Conservation (phyloP, 1,140 invertebrate genomes). For the Coenobita brevimanus region DNA sequence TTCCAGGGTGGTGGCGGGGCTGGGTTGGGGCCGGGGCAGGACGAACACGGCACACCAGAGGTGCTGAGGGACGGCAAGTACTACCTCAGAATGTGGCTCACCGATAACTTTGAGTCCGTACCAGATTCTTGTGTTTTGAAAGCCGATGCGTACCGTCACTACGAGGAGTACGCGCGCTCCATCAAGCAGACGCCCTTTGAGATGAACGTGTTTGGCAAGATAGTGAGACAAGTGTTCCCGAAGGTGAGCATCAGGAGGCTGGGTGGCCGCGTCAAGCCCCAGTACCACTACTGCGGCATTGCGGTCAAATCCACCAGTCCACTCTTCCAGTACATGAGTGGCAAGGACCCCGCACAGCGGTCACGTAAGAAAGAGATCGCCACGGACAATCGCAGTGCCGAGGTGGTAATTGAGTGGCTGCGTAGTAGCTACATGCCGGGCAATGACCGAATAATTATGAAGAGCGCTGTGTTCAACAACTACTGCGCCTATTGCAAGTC, state of each 20-base stretch:
- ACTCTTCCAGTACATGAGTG: slow-evolving; percentile 60
- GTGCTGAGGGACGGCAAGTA: slow-evolving; percentile 68
- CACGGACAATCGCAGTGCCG: slow-evolving; percentile 66
- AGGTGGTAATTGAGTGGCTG: slow-evolving; percentile 68
- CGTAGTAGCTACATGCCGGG: slow-evolving; percentile 51
- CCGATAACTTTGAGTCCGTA: slow-evolving; percentile 67
- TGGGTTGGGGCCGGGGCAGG: slow-evolving; percentile 28
- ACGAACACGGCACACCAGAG: slow-evolving; percentile 61
- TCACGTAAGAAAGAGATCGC: slow-evolving; percentile 69
- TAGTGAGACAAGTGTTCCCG: slow-evolving; percentile 68
- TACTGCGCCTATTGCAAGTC: slow-evolving; percentile 61
- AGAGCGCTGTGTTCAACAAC: slow-evolving; percentile 64
- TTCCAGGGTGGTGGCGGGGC: not conserved
- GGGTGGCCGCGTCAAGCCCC: slow-evolving; percentile 66
- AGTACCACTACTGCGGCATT: slow-evolving; percentile 69
- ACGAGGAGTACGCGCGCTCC: slow-evolving; percentile 59
- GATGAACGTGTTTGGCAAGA: slow-evolving; percentile 69
- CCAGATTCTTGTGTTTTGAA: slow-evolving; percentile 68
- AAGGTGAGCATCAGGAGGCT: slow-evolving; percentile 66
- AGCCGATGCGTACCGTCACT: slow-evolving; percentile 68
- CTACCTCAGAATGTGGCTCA: slow-evolving; percentile 68
- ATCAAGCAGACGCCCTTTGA: slow-evolving; percentile 68
- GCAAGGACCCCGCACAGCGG: slow-evolving; percentile 67
- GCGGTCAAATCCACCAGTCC: slow-evolving; percentile 65
- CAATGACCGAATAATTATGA: slow-evolving; percentile 61